Percentiles rank a stretch among this genome's conserved stretches.
Evolutionary conservation across 2,888 invertebrate species (phyloP).

Genomic region (Entomobrya multifasciata): DNA sequence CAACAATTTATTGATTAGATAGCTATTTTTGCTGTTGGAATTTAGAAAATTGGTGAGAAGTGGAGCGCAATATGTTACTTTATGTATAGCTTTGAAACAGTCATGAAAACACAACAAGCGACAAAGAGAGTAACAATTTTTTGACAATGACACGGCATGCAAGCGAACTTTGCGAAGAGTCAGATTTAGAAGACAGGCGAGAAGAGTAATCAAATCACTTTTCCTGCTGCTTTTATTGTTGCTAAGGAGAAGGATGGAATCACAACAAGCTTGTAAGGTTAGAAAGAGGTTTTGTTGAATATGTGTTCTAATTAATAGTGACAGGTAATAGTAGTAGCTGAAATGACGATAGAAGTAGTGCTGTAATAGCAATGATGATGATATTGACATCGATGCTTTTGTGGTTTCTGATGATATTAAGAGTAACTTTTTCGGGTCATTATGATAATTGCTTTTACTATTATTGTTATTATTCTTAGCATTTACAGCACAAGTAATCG

Average conservation of each 20-base stretch:
- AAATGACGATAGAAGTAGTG: not conserved
- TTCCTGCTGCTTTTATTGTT: not conserved
- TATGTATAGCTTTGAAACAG: not conserved
- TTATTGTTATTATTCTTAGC: not conserved
- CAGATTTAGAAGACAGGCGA: no score
- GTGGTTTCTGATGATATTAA: not conserved
- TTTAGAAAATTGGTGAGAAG: not conserved
- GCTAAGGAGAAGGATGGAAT: constrained; percentile 39
- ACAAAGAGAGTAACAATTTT: no score
- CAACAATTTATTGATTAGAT: not conserved
- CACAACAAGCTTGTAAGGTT: constrained; percentile 1
- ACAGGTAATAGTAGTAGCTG: constrained; percentile 8
- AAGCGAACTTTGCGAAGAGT: not conserved
- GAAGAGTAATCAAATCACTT: no score
- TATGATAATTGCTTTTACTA: not conserved
- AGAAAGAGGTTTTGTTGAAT: not conserved
- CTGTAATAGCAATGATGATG: not conserved
- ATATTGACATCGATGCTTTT: not conserved
- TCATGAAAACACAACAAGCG: not conserved
- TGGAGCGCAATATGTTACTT: not conserved
- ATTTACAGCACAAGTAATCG: not conserved
- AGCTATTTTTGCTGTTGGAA: constrained; percentile 5
- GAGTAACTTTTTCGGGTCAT: constrained; percentile 5
- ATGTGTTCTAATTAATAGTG: not conserved
- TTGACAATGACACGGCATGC: no score